Base-by-base conservation (phyloP, 2,888 invertebrate species). In the Polyommatus icarus region DNA sequence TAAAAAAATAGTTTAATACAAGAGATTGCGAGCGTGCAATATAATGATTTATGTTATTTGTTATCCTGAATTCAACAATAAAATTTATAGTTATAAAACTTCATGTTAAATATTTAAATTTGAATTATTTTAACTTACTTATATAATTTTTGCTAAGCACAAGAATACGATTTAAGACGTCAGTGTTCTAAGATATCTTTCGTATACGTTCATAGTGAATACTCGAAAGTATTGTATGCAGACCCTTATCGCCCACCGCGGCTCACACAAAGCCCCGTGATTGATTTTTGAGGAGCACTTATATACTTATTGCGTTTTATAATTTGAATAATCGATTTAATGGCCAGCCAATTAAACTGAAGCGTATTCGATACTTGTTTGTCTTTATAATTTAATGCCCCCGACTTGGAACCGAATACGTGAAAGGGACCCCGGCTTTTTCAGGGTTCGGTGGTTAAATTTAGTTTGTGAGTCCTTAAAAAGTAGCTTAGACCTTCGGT, bases 281-380 rank as follows among this genome's bases (percentile, higher is more conserved):
- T 93, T 92, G 93, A 93, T 93, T 86, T 87, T 86, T 92, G 89
- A 90, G 90, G 88, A 88, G 86, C 89, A 86, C 87, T 86, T 87
- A 89, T 87, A 85, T 57, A 77, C 77, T 72, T 77, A 84, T 85
- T 84, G 83, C 85, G 81, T 81, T 79, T 77, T 77, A 54, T 71
- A 77, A 77, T 72, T 77, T 40, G 57, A 77, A 77, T 77, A 77
- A 77, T 77, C 57, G 78, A 72, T 77, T 71, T 73, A 77, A 73
- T 73, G 61, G 77, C 10, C 72, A 73, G 40, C 73, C 61, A 73
- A 59, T 77, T 77, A 73, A 77, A 77, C 40, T 61, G n/a, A 73
- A 73, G 73, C 36, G 72, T 72, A 72, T 77, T 77, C 75, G 15
- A 75, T 75, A 54, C 75, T 75, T 75, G 75, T 75, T 75, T 75